phyloP scores from a whole-genome alignment of 2,888 invertebrate species.

The Microctonus brassicae region DNA sequence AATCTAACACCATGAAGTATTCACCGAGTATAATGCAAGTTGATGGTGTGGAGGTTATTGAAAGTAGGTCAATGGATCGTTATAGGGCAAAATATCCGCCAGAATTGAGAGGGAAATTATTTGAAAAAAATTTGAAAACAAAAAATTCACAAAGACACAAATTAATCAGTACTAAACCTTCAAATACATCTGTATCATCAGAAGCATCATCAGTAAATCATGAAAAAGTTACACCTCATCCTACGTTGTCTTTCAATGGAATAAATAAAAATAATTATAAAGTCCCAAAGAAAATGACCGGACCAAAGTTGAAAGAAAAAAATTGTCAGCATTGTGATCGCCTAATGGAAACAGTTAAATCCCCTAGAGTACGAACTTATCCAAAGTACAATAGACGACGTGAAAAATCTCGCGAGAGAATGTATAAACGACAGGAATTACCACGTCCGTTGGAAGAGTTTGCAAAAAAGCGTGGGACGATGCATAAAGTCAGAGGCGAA shows the following conservation, averaged over 20 bases:
- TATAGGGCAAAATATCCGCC: slow-evolving; percentile 4
- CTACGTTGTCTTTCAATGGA: neutral
- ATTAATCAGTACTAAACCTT: neutral
- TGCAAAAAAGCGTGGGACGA: neutral
- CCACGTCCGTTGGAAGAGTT: slow-evolving; percentile 11
- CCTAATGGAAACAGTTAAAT: slow-evolving; percentile 7
- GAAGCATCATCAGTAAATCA: neutral
- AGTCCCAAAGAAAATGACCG: neutral
- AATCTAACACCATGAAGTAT: slow-evolving; percentile 31
- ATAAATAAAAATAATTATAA: slow-evolving; percentile 2
- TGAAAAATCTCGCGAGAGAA: slow-evolving; percentile 7
- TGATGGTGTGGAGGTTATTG: slow-evolving; percentile 44
- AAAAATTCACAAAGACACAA: neutral
- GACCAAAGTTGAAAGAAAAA: neutral
- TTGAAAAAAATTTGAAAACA: neutral
- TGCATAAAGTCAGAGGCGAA: slow-evolving; percentile 11
- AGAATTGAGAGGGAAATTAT: neutral
- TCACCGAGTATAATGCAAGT: slow-evolving; percentile 38
- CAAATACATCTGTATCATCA: neutral
- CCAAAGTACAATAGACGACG: neutral
- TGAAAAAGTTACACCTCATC: neutral
- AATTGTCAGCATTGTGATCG: slow-evolving; percentile 30
- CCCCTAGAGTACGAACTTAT: neutral
- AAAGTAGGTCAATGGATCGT: slow-evolving; percentile 38
- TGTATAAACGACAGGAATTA: slow-evolving; percentile 5